Percentiles rank a stretch among this genome's conserved stretches.
These are phyloP conservation scores for Umimayanthus chanpuru DNA, from an alignment of 92 coral and sea anemone species.

Conservation along the genomic window DNA sequence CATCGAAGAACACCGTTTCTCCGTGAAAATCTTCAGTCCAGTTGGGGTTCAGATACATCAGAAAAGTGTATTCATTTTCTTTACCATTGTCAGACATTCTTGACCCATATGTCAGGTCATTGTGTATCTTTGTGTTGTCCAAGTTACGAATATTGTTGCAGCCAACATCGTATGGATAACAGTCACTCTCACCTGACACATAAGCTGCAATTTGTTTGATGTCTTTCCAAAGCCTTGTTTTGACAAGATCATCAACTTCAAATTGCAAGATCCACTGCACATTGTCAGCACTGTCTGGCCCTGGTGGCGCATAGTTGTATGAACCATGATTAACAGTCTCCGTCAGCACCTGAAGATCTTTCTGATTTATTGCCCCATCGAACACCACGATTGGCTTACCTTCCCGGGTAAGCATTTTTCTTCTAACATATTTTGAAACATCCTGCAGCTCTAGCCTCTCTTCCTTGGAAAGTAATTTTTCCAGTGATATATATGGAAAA, in stretches of 20 bases:
- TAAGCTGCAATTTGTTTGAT: constrained; percentile 50
- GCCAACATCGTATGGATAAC: constrained; percentile 81
- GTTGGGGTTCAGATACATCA: constrained; percentile 77
- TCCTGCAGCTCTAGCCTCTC: constrained; percentile 3
- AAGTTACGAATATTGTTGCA: constrained; percentile 77
- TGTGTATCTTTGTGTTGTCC: constrained; percentile 73
- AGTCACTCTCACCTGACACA: constrained; percentile 64
- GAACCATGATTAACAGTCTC: constrained; percentile 54
- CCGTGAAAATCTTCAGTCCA: constrained; percentile 88
- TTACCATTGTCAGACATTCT: background rate
- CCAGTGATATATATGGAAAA: background rate
- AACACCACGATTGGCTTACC: constrained; percentile 68
- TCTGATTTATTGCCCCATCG: constrained; percentile 60
- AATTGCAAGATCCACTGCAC: constrained; percentile 83
- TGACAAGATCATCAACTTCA: constrained; percentile 65
- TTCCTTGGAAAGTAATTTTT: constrained; percentile 9
- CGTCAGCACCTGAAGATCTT: constrained; percentile 53
- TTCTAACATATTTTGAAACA: constrained; percentile 59
- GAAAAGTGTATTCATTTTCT: constrained; percentile 73
- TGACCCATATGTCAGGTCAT: constrained; percentile 56
- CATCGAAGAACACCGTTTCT: constrained; percentile 78
- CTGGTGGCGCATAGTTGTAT: constrained; percentile 68
- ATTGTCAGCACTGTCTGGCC: constrained; percentile 65
- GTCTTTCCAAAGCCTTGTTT: constrained; percentile 66
- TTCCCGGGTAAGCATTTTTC: constrained; percentile 59